These are phyloP conservation scores for Diadegma fenestrale DNA, from an alignment of 2,888 invertebrate genomes.

Conservation along the genomic window DNA sequence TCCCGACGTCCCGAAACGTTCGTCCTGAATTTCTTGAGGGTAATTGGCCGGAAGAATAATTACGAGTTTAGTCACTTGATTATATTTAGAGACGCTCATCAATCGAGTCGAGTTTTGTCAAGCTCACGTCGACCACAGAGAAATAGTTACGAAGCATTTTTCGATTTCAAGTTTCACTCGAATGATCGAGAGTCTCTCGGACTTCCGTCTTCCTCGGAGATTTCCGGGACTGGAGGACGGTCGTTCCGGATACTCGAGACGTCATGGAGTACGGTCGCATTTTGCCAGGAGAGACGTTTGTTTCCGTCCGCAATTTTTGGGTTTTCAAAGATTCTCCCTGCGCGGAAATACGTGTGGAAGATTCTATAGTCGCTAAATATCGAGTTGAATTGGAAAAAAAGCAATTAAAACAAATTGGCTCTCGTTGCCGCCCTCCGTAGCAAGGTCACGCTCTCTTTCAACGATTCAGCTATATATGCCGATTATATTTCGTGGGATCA, in stretches of 20 bases:
- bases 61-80: too few species aligned
- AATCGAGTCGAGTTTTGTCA: background rate
- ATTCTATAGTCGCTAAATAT: background rate
- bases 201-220: conserved; percentile 70
- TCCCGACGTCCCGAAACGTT: background rate
- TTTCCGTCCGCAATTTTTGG: conserved; percentile 26
- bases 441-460: conserved; percentile 14
- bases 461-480: conserved; percentile 37
- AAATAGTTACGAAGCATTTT: conserved; percentile 10
- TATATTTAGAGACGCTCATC: too few species aligned
- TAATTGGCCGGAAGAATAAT: background rate
- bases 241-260: conserved; percentile 71
- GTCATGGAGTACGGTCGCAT: conserved; percentile 73
- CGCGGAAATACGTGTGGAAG: background rate
- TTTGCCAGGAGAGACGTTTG: conserved; percentile 42
- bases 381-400: conserved; percentile 4
- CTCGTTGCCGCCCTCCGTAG: background rate
- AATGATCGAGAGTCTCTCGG: conserved; percentile 64
- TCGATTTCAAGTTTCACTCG: conserved; percentile 2
- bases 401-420: conserved; percentile 2
- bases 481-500: conserved; percentile 9
- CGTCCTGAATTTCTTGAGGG: background rate
- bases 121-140: background rate
- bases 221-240: conserved; percentile 72
- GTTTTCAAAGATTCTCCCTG: background rate